These are phyloP conservation scores for Acanthopagrus latus DNA, from an alignment of 2,797 vertebrate species.

Conservation along the genomic window DNA sequence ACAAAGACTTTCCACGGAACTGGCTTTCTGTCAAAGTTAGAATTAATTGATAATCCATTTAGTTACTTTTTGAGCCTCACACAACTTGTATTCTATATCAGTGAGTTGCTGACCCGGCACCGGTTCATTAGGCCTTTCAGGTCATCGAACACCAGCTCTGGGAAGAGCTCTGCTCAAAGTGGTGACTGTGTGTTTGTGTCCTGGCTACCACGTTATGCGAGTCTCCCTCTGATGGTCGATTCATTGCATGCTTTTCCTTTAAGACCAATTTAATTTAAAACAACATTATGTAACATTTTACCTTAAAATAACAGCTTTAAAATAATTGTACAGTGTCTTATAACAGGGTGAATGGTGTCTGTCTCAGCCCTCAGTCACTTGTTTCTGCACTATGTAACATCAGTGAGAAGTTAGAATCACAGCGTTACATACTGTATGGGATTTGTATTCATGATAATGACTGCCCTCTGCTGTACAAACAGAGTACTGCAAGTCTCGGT, in stretches of 20 bases:
- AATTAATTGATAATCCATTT: neutral
- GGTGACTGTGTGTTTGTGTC: neutral
- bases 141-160: conserved; percentile 15
- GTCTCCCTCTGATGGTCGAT: no score
- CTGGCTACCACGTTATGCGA: neutral
- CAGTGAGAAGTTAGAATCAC: no score
- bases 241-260: no score
- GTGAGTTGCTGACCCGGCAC: neutral
- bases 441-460: neutral
- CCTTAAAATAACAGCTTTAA: no score
- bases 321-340: no score
- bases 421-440: no score
- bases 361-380: no score
- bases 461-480: conserved; percentile 66
- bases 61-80: neutral
- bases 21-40: conserved; percentile 16
- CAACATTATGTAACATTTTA: no score
- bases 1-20: neutral
- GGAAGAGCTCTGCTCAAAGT: conserved; percentile 5
- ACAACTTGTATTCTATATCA: neutral
- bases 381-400: no score
- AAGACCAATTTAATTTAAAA: no score
- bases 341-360: no score
- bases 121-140: neutral
- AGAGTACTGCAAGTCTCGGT: conserved; percentile 28